phyloP scores from a whole-genome alignment of 2,888 invertebrate genomes.

The Graphium colonna region DNA sequence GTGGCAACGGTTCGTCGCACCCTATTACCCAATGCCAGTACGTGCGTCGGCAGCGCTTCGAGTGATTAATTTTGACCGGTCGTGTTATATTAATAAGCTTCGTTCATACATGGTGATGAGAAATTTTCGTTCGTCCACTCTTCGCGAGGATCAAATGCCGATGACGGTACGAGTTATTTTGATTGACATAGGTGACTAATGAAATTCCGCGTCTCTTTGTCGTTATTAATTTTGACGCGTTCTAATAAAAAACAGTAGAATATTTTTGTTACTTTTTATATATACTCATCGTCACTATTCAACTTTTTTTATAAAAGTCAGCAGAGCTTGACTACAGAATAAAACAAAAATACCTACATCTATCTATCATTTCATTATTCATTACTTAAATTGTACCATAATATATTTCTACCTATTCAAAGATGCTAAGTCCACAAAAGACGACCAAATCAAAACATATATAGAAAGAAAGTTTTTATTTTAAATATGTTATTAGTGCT shows the following conservation, averaged over 20 bases:
- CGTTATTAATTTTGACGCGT: neutral
- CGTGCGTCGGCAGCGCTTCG: slow-evolving; percentile 10
- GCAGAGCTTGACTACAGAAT: neutral
- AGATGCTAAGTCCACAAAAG: no score
- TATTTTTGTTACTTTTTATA: neutral
- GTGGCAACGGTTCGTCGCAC: slow-evolving; percentile 17
- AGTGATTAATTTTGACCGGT: slow-evolving; percentile 14
- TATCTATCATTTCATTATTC: no score
- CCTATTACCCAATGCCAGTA: slow-evolving; percentile 9
- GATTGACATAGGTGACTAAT: neutral
- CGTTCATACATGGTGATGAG: neutral
- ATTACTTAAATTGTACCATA: no score
- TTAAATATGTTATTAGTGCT: no score
- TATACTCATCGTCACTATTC: neutral
- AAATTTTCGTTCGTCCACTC: neutral
- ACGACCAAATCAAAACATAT: no score
- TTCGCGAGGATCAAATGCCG: neutral
- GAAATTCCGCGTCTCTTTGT: neutral
- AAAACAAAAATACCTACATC: no score
- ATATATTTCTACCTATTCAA: no score
- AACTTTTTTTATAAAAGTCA: neutral
- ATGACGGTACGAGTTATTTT: neutral
- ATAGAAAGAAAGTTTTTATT: no score
- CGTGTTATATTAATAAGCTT: slow-evolving; percentile 12
- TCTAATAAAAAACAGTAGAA: neutral